Conservation (phyloP, 1,140 invertebrate genomes). For the Habropoda laboriosa region DNA sequence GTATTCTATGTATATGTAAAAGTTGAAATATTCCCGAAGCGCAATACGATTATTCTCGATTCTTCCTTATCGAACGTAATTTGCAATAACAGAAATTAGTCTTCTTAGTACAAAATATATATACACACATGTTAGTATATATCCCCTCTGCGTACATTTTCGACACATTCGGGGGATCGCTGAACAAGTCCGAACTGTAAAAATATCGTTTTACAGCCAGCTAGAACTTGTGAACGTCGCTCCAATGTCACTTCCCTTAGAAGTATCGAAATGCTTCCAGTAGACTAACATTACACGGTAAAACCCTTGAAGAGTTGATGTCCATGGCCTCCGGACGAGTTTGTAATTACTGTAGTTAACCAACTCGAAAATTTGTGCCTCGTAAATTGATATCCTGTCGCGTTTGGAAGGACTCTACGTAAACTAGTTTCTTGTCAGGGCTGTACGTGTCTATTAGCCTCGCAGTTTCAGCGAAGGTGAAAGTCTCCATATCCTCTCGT, state of each 20-base stretch:
- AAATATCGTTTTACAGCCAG: background rate
- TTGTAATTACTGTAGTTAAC: conserved; percentile 19
- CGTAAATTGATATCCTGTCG: background rate
- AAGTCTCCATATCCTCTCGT: background rate
- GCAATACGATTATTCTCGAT: background rate
- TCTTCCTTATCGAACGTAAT: conserved; percentile 3
- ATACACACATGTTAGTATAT: background rate
- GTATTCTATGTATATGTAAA: background rate
- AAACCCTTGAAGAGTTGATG: background rate
- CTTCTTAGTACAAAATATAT: background rate
- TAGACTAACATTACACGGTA: background rate
- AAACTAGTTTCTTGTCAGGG: background rate
- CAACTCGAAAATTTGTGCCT: conserved; percentile 10
- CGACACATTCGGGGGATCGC: no score
- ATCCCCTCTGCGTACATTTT: background rate
- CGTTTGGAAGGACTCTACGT: background rate
- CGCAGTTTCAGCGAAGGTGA: background rate
- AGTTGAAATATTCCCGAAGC: background rate
- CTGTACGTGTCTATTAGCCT: background rate
- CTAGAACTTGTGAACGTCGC: background rate
- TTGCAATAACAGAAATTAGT: conserved; percentile 7
- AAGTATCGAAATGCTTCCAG: no score
- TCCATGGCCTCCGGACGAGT: background rate
- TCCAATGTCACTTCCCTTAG: no score
- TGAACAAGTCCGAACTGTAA: background rate